Evolutionary conservation across 2,888 invertebrate species (phyloP).

Genomic region (Polydrusus tereticollis): DNA sequence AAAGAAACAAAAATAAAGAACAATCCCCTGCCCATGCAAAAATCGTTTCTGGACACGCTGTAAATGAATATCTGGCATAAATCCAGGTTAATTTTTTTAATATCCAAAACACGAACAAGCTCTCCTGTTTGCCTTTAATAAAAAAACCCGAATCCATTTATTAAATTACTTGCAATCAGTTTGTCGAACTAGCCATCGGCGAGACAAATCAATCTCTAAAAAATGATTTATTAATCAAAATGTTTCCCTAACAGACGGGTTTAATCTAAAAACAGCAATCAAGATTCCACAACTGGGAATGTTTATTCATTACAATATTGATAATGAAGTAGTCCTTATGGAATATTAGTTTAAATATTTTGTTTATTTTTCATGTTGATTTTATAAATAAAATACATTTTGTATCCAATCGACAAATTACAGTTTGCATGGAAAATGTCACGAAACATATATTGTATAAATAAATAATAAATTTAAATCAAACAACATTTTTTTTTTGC

Average conservation of each 20-base stretch:
- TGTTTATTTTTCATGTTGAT: too few species aligned
- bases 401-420: too few species aligned
- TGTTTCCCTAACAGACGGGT: background rate
- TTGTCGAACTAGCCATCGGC: background rate
- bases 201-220: conserved; percentile 6
- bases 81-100: background rate
- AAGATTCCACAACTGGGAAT: background rate
- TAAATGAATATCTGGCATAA: background rate
- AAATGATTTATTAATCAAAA: conserved; percentile 16
- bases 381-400: too few species aligned
- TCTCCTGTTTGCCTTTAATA: background rate
- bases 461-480: too few species aligned
- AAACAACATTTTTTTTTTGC: too few species aligned
- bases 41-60: too few species aligned
- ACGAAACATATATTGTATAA: too few species aligned
- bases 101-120: background rate
- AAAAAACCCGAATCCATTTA: background rate
- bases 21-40: too few species aligned
- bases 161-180: conserved; percentile 10
- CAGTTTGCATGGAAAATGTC: too few species aligned
- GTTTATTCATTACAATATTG: background rate
- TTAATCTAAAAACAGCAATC: background rate
- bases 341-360: too few species aligned
- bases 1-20: too few species aligned
- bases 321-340: too few species aligned